Conservation (phyloP, 64 coral and sea anemone species). For the Dendronephthya gigantea region DNA sequence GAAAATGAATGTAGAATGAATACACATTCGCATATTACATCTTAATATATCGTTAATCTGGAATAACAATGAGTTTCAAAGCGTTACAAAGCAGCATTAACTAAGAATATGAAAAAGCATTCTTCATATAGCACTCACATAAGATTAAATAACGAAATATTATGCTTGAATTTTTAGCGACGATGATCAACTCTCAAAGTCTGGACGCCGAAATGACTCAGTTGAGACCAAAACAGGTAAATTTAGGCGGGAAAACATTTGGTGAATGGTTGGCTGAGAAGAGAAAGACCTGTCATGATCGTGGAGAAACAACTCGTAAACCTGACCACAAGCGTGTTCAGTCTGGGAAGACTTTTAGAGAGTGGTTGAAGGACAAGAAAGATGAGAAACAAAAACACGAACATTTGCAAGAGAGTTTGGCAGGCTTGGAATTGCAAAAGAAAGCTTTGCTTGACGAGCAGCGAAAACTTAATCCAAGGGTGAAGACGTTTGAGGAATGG, state of each 20-base stretch:
- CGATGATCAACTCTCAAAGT: neutral
- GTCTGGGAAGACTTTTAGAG: neutral
- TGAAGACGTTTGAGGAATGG: slow-evolving; percentile 1
- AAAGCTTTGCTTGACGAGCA: neutral
- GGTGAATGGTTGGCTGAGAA: neutral
- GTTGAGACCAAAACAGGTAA: neutral
- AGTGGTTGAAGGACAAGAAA: neutral
- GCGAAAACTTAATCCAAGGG: neutral
- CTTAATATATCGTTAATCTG: too few relatives aligned
- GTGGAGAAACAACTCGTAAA: neutral
- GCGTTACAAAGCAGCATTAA: too few relatives aligned
- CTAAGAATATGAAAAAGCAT: too few relatives aligned
- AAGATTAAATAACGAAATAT: too few relatives aligned
- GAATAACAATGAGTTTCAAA: too few relatives aligned
- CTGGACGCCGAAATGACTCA: neutral
- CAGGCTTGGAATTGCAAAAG: neutral
- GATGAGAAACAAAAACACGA: neutral
- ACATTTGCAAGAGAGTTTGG: neutral
- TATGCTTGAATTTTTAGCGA: too few relatives aligned
- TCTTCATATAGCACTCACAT: too few relatives aligned
- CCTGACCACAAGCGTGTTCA: neutral
- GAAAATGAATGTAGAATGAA: too few relatives aligned
- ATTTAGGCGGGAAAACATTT: neutral
- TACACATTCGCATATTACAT: too few relatives aligned
- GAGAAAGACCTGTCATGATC: neutral